phyloP scores from a whole-genome alignment of 1,140 invertebrate genomes.

The Drosophila albomicans region DNA sequence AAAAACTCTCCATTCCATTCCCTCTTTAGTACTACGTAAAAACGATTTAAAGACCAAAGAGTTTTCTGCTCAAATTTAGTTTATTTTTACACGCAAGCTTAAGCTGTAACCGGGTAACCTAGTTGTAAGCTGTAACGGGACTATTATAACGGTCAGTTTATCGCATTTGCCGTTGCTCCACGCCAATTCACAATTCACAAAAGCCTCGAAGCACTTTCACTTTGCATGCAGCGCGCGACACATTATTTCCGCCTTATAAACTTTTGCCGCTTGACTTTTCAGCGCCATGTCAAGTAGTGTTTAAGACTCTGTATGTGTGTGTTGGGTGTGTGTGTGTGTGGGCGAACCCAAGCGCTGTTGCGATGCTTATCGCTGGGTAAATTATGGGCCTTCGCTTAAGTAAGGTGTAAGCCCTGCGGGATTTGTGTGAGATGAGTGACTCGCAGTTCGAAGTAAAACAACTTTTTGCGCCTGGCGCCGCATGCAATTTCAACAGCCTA shows the following conservation, averaged over 20 bases:
- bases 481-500: slow-evolving; percentile 20
- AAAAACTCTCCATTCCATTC: neutral
- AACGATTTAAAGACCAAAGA: neutral
- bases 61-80: neutral
- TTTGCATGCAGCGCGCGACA: slow-evolving; percentile 70
- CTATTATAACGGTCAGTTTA: slow-evolving; percentile 63
- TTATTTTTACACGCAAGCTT: slow-evolving; percentile 37
- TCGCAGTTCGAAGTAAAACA: slow-evolving; percentile 21
- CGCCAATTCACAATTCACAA: slow-evolving; percentile 16
- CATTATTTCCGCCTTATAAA: slow-evolving; percentile 82
- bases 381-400: slow-evolving; percentile 67
- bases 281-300: slow-evolving; percentile 34
- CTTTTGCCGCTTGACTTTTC: slow-evolving; percentile 67
- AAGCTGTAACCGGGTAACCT: slow-evolving; percentile 41
- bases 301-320: slow-evolving; percentile 17
- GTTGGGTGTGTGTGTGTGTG: slow-evolving; percentile 9
- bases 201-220: slow-evolving; percentile 36
- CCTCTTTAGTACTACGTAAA: neutral
- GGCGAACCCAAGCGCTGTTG: slow-evolving; percentile 46
- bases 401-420: slow-evolving; percentile 60
- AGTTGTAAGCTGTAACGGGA: slow-evolving; percentile 42
- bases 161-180: slow-evolving; percentile 25
- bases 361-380: slow-evolving; percentile 72
- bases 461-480: slow-evolving; percentile 10
- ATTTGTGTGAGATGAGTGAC: slow-evolving; percentile 23